A percentile compares a stretch with the other conserved stretches of the same genome.
These are phyloP conservation scores for Gasterosteus aculeatus DNA, from an alignment of 2,113 vertebrate species.

Conservation along the genomic window DNA sequence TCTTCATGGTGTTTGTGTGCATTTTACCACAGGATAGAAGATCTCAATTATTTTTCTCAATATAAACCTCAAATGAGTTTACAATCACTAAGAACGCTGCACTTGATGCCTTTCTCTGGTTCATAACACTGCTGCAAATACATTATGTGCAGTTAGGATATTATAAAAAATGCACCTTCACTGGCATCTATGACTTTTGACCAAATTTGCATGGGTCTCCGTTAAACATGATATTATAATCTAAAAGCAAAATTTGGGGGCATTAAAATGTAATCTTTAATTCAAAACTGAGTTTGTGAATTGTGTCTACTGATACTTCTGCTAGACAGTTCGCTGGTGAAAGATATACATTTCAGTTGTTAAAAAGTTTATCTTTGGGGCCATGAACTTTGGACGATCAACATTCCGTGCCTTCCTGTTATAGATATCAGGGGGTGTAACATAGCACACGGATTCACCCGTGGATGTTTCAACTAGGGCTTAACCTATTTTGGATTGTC, in stretches of 20 bases:
- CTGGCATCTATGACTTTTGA: background rate
- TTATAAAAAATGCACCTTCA: background rate
- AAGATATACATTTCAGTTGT: too few relatives aligned
- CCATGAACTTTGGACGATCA: background rate
- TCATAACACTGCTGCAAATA: too few relatives aligned
- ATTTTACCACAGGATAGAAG: slow-evolving; percentile 4
- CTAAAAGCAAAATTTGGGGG: background rate
- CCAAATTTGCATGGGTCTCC: background rate
- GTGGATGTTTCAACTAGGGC: background rate
- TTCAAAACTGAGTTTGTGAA: too few relatives aligned
- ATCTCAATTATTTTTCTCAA: background rate
- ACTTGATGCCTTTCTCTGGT: background rate
- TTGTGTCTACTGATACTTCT: too few relatives aligned
- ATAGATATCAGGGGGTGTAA: background rate
- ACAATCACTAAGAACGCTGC: slow-evolving; percentile 1
- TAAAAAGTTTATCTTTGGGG: too few relatives aligned
- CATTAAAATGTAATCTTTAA: background rate
- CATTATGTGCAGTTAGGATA: background rate
- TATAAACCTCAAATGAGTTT: background rate
- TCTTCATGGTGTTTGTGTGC: background rate
- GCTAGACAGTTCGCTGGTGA: too few relatives aligned
- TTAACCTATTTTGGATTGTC: background rate
- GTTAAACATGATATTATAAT: background rate
- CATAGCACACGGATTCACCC: too few relatives aligned
- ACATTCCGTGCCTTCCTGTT: background rate